Evolutionary conservation across 2,888 invertebrate species (phyloP).

Genomic region (Catocala fraxini): DNA sequence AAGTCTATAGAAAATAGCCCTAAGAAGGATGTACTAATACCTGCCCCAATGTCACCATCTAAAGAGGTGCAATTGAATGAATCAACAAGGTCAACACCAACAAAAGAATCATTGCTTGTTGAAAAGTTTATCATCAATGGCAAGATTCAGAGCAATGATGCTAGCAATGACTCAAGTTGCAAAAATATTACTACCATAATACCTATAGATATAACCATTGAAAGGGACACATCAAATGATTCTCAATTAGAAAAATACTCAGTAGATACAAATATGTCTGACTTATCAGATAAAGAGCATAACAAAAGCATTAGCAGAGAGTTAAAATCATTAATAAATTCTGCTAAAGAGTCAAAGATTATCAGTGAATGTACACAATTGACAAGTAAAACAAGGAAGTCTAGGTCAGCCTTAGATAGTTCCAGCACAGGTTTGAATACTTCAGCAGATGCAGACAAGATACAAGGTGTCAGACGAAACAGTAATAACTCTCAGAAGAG

Average conservation of each 20-base stretch:
- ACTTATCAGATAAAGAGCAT: conserved; percentile 73
- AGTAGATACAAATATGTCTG: conserved; percentile 42
- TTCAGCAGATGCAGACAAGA: conserved; percentile 71
- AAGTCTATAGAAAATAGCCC: conserved; percentile 6
- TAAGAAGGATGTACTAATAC: conserved; percentile 14
- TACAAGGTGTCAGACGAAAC: conserved; percentile 64
- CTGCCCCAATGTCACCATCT: conserved; percentile 19
- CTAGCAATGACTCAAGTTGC: conserved; percentile 24
- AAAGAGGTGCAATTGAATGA: conserved; percentile 20
- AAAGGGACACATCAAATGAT: conserved; percentile 67
- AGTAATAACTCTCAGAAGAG: conserved; percentile 75
- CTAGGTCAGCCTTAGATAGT: conserved; percentile 78
- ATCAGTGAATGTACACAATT: conserved; percentile 87
- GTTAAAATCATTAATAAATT: conserved; percentile 88
- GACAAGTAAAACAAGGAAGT: conserved; percentile 82
- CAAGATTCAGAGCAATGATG: conserved; percentile 29
- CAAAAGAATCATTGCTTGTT: conserved; percentile 34
- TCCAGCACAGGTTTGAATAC: conserved; percentile 77
- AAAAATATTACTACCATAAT: conserved; percentile 24
- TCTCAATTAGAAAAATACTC: conserved; percentile 61
- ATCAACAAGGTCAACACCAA: conserved; percentile 13
- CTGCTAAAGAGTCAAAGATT: conserved; percentile 90
- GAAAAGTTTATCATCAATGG: conserved; percentile 42
- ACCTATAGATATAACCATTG: conserved; percentile 48
- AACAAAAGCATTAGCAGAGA: conserved; percentile 86